Percentiles rank a stretch among this genome's conserved stretches.
phyloP scores from a whole-genome alignment of 2,888 invertebrate species.

The Oscheius myriophilus region DNA sequence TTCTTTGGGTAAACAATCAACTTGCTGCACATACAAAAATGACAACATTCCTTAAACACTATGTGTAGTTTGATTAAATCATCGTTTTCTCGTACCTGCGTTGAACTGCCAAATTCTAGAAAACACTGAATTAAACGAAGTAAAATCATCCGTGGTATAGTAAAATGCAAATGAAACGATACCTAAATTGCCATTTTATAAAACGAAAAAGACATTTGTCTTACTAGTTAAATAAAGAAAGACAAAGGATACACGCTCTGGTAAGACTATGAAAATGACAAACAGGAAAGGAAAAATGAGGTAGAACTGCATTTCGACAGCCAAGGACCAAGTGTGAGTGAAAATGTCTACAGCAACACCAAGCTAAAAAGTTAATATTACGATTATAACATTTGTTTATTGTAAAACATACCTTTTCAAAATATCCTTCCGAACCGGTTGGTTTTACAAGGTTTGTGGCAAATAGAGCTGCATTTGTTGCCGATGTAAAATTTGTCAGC shows the following conservation, averaged over 20 bases:
- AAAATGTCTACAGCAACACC: constrained; percentile 27
- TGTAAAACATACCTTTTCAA: constrained; percentile 24
- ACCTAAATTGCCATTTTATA: constrained; percentile 6
- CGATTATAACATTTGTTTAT: background rate
- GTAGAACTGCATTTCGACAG: constrained; percentile 36
- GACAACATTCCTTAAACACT: too few species aligned
- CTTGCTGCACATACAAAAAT: too few species aligned
- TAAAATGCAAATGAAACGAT: constrained; percentile 15
- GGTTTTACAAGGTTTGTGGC: constrained; percentile 28
- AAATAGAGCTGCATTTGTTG: constrained; percentile 31
- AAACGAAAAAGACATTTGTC: background rate
- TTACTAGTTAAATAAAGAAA: background rate
- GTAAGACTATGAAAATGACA: background rate
- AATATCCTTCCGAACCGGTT: constrained; percentile 24
- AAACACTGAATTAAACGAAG: constrained; percentile 32
- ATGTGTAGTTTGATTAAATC: background rate
- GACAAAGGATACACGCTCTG: background rate
- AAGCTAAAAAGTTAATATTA: constrained; percentile 22
- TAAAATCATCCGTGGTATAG: background rate
- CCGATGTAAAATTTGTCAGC: constrained; percentile 16
- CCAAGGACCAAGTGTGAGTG: constrained; percentile 38
- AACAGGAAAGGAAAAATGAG: constrained; percentile 31
- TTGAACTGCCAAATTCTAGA: constrained; percentile 37
- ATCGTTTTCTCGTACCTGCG: constrained; percentile 13
- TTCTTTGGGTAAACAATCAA: too few species aligned